Base-by-base conservation (phyloP, 1,140 invertebrate species). In the Thaumetopoea pityocampa region DNA sequence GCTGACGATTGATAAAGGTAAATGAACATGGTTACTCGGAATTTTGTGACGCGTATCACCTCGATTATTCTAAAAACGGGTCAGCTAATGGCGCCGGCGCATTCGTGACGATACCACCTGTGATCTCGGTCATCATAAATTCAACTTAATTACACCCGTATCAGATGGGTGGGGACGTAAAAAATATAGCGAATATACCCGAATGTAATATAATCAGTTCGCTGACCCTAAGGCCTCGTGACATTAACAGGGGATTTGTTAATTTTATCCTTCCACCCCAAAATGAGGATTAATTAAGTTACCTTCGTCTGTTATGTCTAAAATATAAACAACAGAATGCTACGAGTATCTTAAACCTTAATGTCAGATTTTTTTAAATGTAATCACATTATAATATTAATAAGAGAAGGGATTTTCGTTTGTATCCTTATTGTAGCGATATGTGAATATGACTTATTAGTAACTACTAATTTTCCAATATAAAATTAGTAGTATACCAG, bases 111-210 rank as follows among this genome's bases (percentile, higher is more conserved):
- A 41, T 30, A 22, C 19, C 20, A 41, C 37, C 37, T 41, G 30
- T 41, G 37, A 41, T 41, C 37, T 19, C 19, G 20, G 28, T 28
- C 37, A 19, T 34, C 40, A 36, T 40, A 35, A 32, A 49, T 32
- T 42, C 32, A 18, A 16, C 32, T 24, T 42, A 42, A 49, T 49
- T 36, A 36, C 22, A 16, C 36, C 24, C 27, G 23, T 32, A 49
- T 34, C 12, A 41, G 32, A 24, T 26, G 37, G 32, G 37, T 41
- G 37, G 19, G 24, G 24, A 30, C 6, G 46, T 41, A 36, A 42
- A 41, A 33, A 49, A 49, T n/a, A n/a, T 49, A 36, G 37, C 46
- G 14, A 14, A 20, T 24, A 36, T 38, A 38, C 42, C 32, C 26
- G 24, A 37, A 24, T 37, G 17, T 19, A 28, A 30, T 24, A 30